Evolutionary conservation across 2,797 vertebrate species (phyloP).

Genomic region (Denticeps clupeoides): DNA sequence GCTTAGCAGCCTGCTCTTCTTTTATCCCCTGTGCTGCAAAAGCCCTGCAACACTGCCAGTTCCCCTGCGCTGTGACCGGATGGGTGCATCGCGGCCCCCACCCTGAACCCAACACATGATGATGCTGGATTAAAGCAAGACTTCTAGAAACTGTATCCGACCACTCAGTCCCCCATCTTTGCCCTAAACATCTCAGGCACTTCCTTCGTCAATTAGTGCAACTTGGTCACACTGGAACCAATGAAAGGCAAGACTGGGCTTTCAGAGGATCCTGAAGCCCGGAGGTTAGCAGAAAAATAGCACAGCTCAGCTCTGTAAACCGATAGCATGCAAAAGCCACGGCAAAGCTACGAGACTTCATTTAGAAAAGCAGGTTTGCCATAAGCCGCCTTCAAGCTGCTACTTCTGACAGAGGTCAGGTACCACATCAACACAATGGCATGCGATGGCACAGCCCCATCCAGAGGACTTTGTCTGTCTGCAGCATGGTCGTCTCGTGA

Average conservation of each 20-base stretch:
- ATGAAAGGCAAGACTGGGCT: slow-evolving; percentile 41
- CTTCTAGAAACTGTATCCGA: slow-evolving; percentile 43
- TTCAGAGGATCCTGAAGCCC: slow-evolving; percentile 25
- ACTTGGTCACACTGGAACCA: slow-evolving; percentile 47
- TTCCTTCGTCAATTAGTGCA: slow-evolving; percentile 57
- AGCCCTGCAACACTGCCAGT: slow-evolving; percentile 35
- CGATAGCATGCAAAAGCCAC: slow-evolving; percentile 44
- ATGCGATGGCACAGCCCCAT: slow-evolving; percentile 15
- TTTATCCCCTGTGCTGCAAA: slow-evolving; percentile 32
- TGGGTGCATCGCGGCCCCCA: slow-evolving; percentile 31
- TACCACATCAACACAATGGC: slow-evolving; percentile 35
- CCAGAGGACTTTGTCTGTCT: neutral
- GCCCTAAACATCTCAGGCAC: slow-evolving; percentile 42
- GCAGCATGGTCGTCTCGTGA: neutral
- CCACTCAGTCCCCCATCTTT: slow-evolving; percentile 48
- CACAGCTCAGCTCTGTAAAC: slow-evolving; percentile 34
- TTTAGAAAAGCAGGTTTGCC: neutral
- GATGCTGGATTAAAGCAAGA: slow-evolving; percentile 52
- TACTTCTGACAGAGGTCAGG: slow-evolving; percentile 22
- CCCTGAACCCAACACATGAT: slow-evolving; percentile 50
- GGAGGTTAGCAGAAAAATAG: slow-evolving; percentile 49
- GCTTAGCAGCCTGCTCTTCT: slow-evolving; percentile 28
- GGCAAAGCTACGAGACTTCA: neutral
- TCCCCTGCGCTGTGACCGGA: slow-evolving; percentile 32
- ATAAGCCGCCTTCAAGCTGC: too few relatives aligned